A percentile compares a stretch with the other conserved stretches of the same genome.
Evolutionary conservation across 2,888 invertebrate species (phyloP).

Genomic region (Incurvaria masculella): DNA sequence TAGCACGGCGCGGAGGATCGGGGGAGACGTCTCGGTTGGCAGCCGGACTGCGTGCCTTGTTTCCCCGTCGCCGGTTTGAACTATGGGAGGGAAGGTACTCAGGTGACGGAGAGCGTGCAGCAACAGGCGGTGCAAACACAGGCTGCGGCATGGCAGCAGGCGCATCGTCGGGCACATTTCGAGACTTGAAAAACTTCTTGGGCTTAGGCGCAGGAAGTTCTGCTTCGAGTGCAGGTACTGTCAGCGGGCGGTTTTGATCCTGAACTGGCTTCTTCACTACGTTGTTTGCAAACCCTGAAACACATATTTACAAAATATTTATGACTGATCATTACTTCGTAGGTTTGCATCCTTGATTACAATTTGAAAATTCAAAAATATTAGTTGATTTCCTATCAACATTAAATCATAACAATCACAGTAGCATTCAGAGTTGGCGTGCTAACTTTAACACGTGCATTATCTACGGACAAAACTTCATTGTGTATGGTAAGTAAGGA

Average conservation of each 20-base stretch:
- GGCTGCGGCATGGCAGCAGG: slow-evolving; percentile 41
- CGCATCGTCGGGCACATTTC: slow-evolving; percentile 64
- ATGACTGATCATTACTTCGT: too few species aligned
- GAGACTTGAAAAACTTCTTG: slow-evolving; percentile 88
- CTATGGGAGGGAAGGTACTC: slow-evolving; percentile 26
- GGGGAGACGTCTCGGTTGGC: slow-evolving; percentile 10
- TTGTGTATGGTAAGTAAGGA: too few species aligned
- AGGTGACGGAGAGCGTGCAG: slow-evolving; percentile 43
- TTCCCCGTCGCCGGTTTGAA: slow-evolving; percentile 35
- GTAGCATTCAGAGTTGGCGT: too few species aligned
- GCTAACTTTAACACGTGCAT: too few species aligned
- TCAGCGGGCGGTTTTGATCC: slow-evolving; percentile 54
- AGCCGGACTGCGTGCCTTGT: slow-evolving; percentile 18
- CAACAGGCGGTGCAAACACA: slow-evolving; percentile 47
- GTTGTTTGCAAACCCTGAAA: slow-evolving; percentile 46
- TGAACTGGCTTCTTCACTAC: slow-evolving; percentile 46
- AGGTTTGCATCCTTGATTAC: too few species aligned
- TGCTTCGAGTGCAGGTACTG: slow-evolving; percentile 51
- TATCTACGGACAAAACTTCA: too few species aligned
- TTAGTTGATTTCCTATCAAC: too few species aligned
- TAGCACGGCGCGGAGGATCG: slow-evolving; percentile 11
- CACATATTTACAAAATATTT: too few species aligned
- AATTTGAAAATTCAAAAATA: too few species aligned
- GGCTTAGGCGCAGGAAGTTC: slow-evolving; percentile 66
- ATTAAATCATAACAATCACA: too few species aligned